phyloP scores from a whole-genome alignment of 2,113 vertebrate genomes.

The Pseudorasbora parva region DNA sequence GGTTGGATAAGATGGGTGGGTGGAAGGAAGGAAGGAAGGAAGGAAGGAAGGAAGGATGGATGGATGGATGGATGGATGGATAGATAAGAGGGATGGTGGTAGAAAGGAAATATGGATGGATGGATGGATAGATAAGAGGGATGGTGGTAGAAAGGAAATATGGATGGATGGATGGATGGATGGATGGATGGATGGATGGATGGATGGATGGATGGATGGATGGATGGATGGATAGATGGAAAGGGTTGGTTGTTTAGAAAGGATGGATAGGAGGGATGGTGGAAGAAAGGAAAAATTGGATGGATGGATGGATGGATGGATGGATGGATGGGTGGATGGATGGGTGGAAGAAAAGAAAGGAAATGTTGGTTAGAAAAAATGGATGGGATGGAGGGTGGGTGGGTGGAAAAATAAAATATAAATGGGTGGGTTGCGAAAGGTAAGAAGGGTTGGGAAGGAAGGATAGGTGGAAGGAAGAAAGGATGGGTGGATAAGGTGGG shows the following conservation, averaged over 20 bases:
- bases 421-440: too few relatives aligned
- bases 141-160: not conserved
- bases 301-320: not conserved
- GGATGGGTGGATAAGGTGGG: too few relatives aligned
- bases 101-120: not conserved
- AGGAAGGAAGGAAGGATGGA: not conserved
- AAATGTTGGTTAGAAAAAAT: too few relatives aligned
- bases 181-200: not conserved
- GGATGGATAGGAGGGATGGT: not conserved
- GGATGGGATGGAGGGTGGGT: too few relatives aligned
- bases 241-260: too few relatives aligned
- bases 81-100: not conserved
- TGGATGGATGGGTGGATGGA: not conserved
- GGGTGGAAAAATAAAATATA: too few relatives aligned
- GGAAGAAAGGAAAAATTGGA: too few relatives aligned
- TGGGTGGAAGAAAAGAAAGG: too few relatives aligned
- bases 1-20: not conserved
- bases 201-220: not conserved
- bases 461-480: too few relatives aligned
- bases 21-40: too few relatives aligned
- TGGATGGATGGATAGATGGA: not conserved
- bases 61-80: not conserved
- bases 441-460: too few relatives aligned
- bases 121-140: too few relatives aligned
- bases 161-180: not conserved